phyloP scores from a whole-genome alignment of 37 sponge, comb jelly and placozoan species.

The Cladorhizidae sp. region DNA sequence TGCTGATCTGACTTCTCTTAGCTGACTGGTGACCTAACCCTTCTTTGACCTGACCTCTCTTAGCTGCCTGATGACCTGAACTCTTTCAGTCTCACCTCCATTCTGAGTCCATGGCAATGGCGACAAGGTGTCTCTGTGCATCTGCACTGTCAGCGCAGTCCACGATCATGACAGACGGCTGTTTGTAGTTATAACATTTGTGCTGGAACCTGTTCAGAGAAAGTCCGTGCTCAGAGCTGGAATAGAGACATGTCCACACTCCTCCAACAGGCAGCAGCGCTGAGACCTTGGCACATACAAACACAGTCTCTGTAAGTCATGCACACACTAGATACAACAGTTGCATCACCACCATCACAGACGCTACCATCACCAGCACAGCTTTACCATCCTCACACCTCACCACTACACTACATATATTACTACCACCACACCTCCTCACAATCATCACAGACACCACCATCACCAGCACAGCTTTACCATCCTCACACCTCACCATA shows the following conservation, averaged over 20 bases:
- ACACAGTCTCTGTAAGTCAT: not conserved
- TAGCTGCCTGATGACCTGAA: too few relatives aligned
- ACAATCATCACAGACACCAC: not conserved
- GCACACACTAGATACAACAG: not conserved
- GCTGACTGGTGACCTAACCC: too few relatives aligned
- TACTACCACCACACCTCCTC: not conserved
- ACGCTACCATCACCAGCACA: too few relatives aligned
- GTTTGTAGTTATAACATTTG: conserved; percentile 70
- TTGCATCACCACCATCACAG: not conserved
- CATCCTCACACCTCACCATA: not conserved
- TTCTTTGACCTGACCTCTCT: too few relatives aligned
- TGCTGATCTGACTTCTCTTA: too few relatives aligned
- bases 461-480: not conserved
- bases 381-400: not conserved
- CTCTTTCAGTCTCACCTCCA: conserved; percentile 83
- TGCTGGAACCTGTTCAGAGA: conserved; percentile 72
- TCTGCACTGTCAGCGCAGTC: conserved; percentile 20
- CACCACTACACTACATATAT: not conserved
- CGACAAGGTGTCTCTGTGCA: conserved; percentile 33
- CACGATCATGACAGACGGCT: conserved; percentile 58
- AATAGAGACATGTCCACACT: conserved; percentile 67
- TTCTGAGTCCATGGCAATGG: conserved; percentile 61
- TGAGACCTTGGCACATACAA: not conserved
- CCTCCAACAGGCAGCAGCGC: conserved; percentile 53
- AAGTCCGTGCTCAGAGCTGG: conserved; percentile 57